phyloP scores from a whole-genome alignment of 1,140 invertebrate species.

The Rhagoletis pomonella region DNA sequence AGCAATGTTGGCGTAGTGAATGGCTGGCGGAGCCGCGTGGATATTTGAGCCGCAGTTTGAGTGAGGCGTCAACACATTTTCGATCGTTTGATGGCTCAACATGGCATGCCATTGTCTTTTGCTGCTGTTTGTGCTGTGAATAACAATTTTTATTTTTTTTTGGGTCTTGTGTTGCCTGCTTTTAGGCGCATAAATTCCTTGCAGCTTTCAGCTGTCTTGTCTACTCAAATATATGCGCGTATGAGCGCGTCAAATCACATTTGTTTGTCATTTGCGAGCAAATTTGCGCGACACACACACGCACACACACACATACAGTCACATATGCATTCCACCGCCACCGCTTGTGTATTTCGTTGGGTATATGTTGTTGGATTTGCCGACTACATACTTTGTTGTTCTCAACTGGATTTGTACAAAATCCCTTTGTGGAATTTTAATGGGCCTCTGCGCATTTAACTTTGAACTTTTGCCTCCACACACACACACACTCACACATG shows the following conservation, averaged over 20 bases:
- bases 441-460: slow-evolving; percentile 16
- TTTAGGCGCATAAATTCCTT: slow-evolving; percentile 30
- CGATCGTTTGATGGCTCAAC: slow-evolving; percentile 3
- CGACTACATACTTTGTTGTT: slow-evolving; percentile 34
- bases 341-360: neutral
- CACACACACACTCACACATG: neutral
- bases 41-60: neutral
- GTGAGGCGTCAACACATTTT: neutral
- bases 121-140: slow-evolving; percentile 27
- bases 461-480: neutral
- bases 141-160: neutral
- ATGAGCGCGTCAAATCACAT: neutral
- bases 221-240: neutral
- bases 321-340: neutral
- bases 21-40: too few species aligned
- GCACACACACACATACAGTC: neutral
- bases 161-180: slow-evolving; percentile 3
- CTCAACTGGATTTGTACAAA: slow-evolving; percentile 47
- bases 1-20: too few species aligned
- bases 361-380: slow-evolving; percentile 43
- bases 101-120: slow-evolving; percentile 8
- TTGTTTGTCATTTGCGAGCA: slow-evolving; percentile 5
- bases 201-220: neutral
- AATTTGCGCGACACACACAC: neutral
- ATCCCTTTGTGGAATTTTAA: slow-evolving; percentile 57